Percentiles rank a stretch among this genome's conserved stretches.
Conservation (phyloP, 2,797 vertebrate genomes). For the Nasua narica region DNA sequence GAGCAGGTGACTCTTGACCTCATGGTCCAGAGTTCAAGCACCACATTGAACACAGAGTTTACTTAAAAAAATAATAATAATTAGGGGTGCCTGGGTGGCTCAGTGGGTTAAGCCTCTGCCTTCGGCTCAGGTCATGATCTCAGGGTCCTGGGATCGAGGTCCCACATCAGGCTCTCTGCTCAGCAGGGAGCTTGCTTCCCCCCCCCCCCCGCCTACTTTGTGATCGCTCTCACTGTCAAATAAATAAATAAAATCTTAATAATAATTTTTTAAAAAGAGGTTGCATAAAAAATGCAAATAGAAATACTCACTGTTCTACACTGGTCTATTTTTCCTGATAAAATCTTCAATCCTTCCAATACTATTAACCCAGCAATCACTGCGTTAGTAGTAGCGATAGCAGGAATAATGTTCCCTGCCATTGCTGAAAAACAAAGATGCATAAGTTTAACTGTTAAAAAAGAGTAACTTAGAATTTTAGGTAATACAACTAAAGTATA, state of each 20-base stretch:
- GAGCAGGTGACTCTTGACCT: neutral
- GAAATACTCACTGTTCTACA: slow-evolving; percentile 92
- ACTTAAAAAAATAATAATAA: neutral
- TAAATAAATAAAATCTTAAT: neutral
- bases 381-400: slow-evolving; percentile 98
- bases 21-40: neutral
- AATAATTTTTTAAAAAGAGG: neutral
- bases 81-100: too few relatives aligned
- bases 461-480: neutral
- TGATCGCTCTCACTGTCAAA: too few relatives aligned
- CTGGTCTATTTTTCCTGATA: slow-evolving; percentile 93
- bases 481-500: neutral
- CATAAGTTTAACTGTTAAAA: slow-evolving; percentile 1
- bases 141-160: too few relatives aligned
- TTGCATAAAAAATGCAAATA: slow-evolving; percentile 8
- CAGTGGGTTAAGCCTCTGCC: too few relatives aligned
- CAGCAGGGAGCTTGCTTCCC: too few relatives aligned
- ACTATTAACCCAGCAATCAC: slow-evolving; percentile 99
- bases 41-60: neutral
- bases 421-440: slow-evolving; percentile 87
- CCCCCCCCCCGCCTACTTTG: too few relatives aligned
- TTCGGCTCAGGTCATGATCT: too few relatives aligned
- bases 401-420: slow-evolving; percentile 99
- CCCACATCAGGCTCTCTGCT: too few relatives aligned
- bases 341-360: slow-evolving; percentile 94